Evolutionary conservation across 2,113 vertebrate genomes (phyloP).

Genomic region (Leucopternis melanops): DNA sequence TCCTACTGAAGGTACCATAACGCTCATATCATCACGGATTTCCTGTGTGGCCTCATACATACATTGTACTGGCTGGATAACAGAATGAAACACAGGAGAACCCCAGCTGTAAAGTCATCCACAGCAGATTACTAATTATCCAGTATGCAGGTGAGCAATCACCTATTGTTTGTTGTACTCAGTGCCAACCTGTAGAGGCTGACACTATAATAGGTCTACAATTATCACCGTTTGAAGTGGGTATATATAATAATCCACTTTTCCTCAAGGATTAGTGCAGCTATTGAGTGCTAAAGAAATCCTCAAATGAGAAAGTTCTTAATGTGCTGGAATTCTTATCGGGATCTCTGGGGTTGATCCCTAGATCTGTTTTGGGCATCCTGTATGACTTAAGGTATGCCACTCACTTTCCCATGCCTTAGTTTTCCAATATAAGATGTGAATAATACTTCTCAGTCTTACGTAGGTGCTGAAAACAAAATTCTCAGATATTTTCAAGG

Average conservation of each 20-base stretch:
- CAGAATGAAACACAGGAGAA: neutral
- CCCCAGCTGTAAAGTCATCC: neutral
- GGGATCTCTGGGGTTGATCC: neutral
- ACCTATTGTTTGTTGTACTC: neutral
- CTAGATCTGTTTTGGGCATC: neutral
- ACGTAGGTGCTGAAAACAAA: neutral
- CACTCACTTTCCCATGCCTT: neutral
- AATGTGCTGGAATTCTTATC: neutral
- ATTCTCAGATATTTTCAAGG: neutral
- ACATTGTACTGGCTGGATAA: neutral
- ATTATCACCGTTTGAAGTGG: neutral
- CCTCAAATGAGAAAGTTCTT: neutral
- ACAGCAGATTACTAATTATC: neutral
- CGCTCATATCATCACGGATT: neutral
- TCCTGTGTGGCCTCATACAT: slow-evolving; percentile 18
- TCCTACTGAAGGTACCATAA: slow-evolving; percentile 38
- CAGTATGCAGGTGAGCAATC: neutral
- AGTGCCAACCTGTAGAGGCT: neutral
- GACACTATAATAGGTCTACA: neutral
- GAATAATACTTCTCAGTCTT: neutral
- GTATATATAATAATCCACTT: neutral
- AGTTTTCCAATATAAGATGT: neutral
- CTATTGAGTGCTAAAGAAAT: neutral
- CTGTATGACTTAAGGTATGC: neutral
- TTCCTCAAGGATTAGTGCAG: neutral